Evolutionary conservation across 2,888 invertebrate genomes (phyloP), one percentile per base, ranked within the genome.

Genomic region (Gnatocerus cornutus): DNA sequence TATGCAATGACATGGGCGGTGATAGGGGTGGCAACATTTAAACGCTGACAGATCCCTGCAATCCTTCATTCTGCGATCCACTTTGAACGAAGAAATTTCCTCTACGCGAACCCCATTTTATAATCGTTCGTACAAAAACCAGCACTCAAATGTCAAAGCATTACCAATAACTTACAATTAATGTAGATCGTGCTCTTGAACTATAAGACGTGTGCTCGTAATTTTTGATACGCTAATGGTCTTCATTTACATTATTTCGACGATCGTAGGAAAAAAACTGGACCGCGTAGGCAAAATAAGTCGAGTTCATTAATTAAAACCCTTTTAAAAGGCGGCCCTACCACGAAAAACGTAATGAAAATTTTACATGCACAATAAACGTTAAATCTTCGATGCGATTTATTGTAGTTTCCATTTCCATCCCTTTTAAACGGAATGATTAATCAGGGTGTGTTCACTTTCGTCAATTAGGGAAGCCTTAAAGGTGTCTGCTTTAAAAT

Each of bases 191-290:
- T 9, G 6, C 27, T 52, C 62, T 52, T 62, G 62, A 62, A 62
- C 62, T 62, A 62, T 62, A 62, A 62, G 10, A 43, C 21, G 39
- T 61, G 46, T 61, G 61, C 37, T 55, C 39, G 21, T 56, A 48
- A n/a, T 50, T 62, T 10, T 62, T 12, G 6, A 29, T 48, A 12
- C 21, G 10, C 41, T 41, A 62, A 39, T 37, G 8, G 8, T 12
- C 9, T 46, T 43, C 16, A 56, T 56, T 56, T 56, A 37, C 56
- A 56, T 56, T 27, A 27, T 56, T 41, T 56, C 41, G 39, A 43
- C 41, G 43, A 21, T 10, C 9, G 41, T 27, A 41, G 41, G 41
- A 46, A 10, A 33, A 53, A 53, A 33, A 3, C 13, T 6, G 27
- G 27, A 48, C 33, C 33, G 39, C 46, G 21, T 29, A 43, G 46